Evolutionary conservation across 2,113 vertebrate genomes (phyloP), one percentile per base, ranked within the genome.

Genomic region (Melanocharis versteri): DNA sequence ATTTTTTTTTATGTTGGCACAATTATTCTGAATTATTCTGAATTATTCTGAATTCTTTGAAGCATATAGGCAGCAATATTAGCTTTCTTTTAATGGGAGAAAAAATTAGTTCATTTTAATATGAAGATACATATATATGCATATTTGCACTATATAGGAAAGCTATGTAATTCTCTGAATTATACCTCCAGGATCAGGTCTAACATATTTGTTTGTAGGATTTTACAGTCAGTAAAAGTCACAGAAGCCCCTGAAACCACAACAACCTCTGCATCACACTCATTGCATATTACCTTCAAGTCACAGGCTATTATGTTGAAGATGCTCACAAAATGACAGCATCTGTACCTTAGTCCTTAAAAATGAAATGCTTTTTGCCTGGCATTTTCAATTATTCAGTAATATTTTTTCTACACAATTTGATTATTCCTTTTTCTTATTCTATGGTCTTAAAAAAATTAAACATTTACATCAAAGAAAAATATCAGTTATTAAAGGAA

Each of bases 221-320:
- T 89, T 64, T 94, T 80, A 39, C 60, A 50, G 88, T 96, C 51
- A 68, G 15, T n/a, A 89, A 88, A 95, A 95, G 40, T 45, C 31
- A 62, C 26, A 62, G 23, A 87, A 88, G 45, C 5, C 35, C 45
- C 62, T 87, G 75, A 89, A 91, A 96, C 69, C 45, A 83, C 84
- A 91, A 95, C 65, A 95, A 84, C 21, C 19, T 60, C 87, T 86
- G 39, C 48, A 93, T 93, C 71, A 64, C 56, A 44, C 60, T 75
- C 87, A 56, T 56, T 61, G 10, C 30, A 28, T 51, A 60, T 70
- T 94, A 91, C 27, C 26, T 93, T 90, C 4, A 8, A 89, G 83
- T 89, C 94, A 94, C 53, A 83, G 35, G 30, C 35, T 92, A n/a
- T 91, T 93, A 70, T 42, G 48, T 51, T 89, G 64, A 88, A 83